Percentiles rank a stretch among this genome's conserved stretches.
phyloP scores from a whole-genome alignment of 2,797 vertebrate species.

The Brotula barbata region DNA sequence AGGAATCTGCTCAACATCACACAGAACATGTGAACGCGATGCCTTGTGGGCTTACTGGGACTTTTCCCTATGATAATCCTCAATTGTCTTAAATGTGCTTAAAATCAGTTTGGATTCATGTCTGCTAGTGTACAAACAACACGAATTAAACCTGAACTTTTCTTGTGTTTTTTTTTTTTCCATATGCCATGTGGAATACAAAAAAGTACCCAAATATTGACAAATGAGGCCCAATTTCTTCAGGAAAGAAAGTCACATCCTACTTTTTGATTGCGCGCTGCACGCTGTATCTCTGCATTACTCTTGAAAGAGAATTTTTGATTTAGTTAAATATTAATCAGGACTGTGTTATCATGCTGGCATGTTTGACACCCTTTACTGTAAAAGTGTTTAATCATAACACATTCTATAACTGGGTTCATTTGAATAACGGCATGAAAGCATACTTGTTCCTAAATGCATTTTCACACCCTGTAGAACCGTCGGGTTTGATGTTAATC shows the following conservation, averaged over 20 bases:
- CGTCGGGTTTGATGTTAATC: slow-evolving; percentile 25
- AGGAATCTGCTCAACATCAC: no score
- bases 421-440: slow-evolving; percentile 20
- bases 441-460: slow-evolving; percentile 14
- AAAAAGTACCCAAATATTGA: no score
- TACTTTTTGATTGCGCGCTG: slow-evolving; percentile 68
- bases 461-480: slow-evolving; percentile 15
- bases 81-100: no score
- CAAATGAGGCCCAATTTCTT: slow-evolving; percentile 20
- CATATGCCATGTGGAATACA: no score
- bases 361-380: slow-evolving; percentile 41
- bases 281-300: slow-evolving; percentile 69
- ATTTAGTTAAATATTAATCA: slow-evolving; percentile 81
- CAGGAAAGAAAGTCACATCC: slow-evolving; percentile 33
- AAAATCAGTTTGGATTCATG: no score
- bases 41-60: no score
- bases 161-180: no score
- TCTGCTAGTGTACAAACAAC: no score
- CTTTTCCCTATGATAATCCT: no score
- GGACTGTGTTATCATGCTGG: slow-evolving; percentile 71
- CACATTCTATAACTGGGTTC: slow-evolving; percentile 39
- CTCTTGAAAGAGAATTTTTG: slow-evolving; percentile 82
- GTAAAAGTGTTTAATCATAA: slow-evolving; percentile 63
- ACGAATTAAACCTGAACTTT: no score
- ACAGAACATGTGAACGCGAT: no score